A percentile compares a stretch with the other conserved stretches of the same genome.
These are phyloP conservation scores for Ormyrus nitidulus DNA, from an alignment of 2,888 invertebrate species.

Conservation along the genomic window DNA sequence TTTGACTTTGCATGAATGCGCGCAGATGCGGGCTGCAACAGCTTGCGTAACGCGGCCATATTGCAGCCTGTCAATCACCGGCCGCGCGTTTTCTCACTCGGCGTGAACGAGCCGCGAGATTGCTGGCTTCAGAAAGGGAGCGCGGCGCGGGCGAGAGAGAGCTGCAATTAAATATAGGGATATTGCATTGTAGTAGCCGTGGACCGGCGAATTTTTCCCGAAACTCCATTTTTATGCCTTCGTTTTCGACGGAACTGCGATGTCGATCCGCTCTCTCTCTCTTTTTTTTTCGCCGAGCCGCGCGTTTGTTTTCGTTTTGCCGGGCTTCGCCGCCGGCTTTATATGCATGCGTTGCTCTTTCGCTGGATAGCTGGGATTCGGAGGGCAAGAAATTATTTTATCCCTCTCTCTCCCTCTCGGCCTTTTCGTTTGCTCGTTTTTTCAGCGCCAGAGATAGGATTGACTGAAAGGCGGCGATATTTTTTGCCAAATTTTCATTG, in stretches of 20 bases:
- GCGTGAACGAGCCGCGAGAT: constrained; percentile 47
- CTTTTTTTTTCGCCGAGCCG: too few species aligned
- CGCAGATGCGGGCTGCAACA: constrained; percentile 76
- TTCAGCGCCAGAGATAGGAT: background rate
- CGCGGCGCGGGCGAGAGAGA: constrained; percentile 4
- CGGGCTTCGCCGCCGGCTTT: too few species aligned
- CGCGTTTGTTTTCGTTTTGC: too few species aligned
- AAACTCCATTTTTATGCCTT: too few species aligned
- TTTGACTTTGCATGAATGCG: constrained; percentile 75
- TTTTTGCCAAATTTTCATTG: too few species aligned
- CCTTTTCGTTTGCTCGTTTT: background rate
- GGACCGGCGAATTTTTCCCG: too few species aligned
- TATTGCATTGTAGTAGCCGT: too few species aligned
- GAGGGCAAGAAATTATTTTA: too few species aligned
- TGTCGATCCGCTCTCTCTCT: background rate
- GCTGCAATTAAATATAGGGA: constrained; percentile 36
- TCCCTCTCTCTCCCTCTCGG: background rate
- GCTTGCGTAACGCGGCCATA: constrained; percentile 76
- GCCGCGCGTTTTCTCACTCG: constrained; percentile 44
- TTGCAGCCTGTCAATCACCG: constrained; percentile 75
- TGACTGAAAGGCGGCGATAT: too few species aligned
- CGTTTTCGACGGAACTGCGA: too few species aligned
- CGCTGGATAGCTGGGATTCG: too few species aligned
- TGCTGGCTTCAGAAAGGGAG: background rate
- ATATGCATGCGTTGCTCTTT: too few species aligned